phyloP scores from a whole-genome alignment of 2,113 vertebrate species.

The Catharus minimus region DNA sequence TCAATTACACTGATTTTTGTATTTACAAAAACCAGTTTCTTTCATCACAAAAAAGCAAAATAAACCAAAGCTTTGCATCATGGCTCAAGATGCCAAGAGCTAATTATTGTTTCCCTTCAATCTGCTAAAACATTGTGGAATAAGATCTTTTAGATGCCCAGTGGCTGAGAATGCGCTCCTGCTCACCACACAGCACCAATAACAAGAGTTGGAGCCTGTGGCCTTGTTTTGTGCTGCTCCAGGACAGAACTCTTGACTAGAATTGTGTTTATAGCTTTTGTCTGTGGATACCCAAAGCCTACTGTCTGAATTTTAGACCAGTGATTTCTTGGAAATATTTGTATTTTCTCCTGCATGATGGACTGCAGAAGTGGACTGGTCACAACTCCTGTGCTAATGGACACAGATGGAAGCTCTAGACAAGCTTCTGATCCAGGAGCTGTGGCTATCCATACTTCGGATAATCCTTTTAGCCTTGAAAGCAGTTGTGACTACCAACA shows the following conservation, averaged over 20 bases:
- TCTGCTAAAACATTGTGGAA: not conserved
- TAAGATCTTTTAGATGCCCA: not conserved
- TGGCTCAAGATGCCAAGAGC: not conserved
- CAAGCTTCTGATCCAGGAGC: not conserved
- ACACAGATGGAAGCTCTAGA: not conserved
- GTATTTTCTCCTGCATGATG: not conserved
- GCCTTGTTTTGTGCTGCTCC: not conserved
- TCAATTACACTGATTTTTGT: not conserved
- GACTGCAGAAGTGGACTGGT: not conserved
- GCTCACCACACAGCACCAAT: not conserved
- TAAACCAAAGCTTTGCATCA: not conserved
- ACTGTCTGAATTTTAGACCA: not conserved
- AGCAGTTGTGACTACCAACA: not conserved
- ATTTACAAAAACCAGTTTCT: not conserved
- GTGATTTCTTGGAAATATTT: not conserved
- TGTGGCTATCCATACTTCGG: not conserved
- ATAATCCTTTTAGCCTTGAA: not conserved
- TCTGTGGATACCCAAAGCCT: not conserved
- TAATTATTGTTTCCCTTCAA: not conserved
- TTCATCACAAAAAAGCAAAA: not conserved
- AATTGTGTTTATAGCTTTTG: not conserved
- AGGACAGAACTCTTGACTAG: not conserved
- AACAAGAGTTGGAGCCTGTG: not conserved
- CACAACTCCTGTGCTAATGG: not conserved
- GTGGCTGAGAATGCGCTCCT: not conserved